Percentiles rank a stretch among this genome's conserved stretches.
Conservation (phyloP, 2,113 vertebrate genomes). For the Phainopepla nitens region DNA sequence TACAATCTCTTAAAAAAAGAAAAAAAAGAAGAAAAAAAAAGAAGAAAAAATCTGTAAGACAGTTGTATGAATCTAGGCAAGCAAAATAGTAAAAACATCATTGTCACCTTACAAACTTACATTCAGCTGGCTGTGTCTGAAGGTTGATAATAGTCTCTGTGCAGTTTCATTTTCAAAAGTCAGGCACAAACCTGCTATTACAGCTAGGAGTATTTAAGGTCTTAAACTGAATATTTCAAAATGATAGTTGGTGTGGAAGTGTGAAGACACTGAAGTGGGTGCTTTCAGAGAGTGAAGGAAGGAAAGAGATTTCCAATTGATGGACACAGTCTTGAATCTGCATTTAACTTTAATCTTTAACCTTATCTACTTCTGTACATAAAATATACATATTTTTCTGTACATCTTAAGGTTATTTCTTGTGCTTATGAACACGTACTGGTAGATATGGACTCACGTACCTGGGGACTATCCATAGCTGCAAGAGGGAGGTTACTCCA, state of each 20-base stretch:
- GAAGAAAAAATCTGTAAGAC: neutral
- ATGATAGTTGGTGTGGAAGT: neutral
- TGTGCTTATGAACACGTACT: neutral
- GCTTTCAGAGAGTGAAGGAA: neutral
- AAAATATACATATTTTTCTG: neutral
- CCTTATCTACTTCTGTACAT: neutral
- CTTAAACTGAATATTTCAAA: neutral
- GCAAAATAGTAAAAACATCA: neutral
- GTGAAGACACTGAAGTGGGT: neutral
- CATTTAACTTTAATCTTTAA: neutral
- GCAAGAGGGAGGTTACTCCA: neutral
- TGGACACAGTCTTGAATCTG: neutral
- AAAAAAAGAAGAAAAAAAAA: neutral
- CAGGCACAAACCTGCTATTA: neutral
- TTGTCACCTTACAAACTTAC: neutral
- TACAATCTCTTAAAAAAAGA: neutral
- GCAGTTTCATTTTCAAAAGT: neutral
- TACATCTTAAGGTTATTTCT: neutral
- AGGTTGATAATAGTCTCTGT: neutral
- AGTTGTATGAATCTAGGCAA: neutral
- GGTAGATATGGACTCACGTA: neutral
- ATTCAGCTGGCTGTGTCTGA: neutral
- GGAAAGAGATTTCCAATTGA: neutral
- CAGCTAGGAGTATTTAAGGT: neutral
- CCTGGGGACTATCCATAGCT: neutral